A percentile compares a stretch with the other conserved stretches of the same genome.
These are phyloP conservation scores for Poecilia latipinna DNA, from an alignment of 2,113 vertebrate species.

Conservation along the genomic window DNA sequence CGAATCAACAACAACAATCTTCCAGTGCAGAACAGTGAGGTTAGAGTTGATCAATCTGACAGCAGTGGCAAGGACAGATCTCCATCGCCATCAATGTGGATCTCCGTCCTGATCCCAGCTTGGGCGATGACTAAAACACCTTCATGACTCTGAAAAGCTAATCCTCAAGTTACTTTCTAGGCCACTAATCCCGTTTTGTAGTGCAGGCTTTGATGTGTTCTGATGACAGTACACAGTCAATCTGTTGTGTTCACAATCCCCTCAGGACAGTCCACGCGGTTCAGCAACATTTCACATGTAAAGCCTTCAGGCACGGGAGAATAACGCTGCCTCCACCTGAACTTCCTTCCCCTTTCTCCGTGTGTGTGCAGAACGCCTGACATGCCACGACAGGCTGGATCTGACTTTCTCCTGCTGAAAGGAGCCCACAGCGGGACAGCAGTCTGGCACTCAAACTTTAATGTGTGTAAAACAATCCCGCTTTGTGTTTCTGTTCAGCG, in stretches of 20 bases:
- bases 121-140: background rate
- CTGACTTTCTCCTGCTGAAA: constrained; percentile 2
- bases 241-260: background rate
- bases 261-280: background rate
- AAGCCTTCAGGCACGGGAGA: background rate
- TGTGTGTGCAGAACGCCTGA: background rate
- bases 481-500: background rate
- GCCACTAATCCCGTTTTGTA: background rate
- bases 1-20: too few relatives aligned
- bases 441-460: background rate
- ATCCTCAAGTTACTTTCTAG: background rate
- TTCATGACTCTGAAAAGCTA: background rate
- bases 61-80: too few relatives aligned
- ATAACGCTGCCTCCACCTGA: background rate
- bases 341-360: background rate
- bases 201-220: background rate
- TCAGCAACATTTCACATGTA: background rate
- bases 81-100: too few relatives aligned
- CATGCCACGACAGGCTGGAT: background rate
- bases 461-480: background rate
- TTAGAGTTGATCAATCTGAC: too few relatives aligned
- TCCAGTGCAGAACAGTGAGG: too few relatives aligned
- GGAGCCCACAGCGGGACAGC: background rate
- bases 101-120: too few relatives aligned
- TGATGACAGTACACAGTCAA: background rate